phyloP scores from a whole-genome alignment of 2,888 invertebrate species.

The Autographa pulchrina region DNA sequence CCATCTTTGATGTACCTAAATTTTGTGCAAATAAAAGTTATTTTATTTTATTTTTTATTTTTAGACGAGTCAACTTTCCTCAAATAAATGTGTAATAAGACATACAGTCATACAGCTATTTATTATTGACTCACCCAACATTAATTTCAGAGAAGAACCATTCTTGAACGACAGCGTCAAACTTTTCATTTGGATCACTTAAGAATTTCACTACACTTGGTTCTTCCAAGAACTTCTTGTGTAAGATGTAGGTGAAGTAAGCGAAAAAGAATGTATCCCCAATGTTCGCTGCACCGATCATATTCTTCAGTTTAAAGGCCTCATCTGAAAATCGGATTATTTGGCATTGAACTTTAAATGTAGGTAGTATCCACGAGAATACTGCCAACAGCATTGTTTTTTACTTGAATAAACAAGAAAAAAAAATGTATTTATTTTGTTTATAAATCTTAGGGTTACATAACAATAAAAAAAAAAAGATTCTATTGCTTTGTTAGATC shows the following conservation, averaged over 20 bases:
- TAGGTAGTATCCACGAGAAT: too few relatives aligned
- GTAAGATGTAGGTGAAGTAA: slow-evolving; percentile 60
- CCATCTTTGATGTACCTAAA: too few relatives aligned
- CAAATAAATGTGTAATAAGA: not conserved
- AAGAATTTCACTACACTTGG: slow-evolving; percentile 63
- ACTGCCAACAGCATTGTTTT: too few relatives aligned
- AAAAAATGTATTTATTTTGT: too few relatives aligned
- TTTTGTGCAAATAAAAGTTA: too few relatives aligned
- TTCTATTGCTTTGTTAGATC: too few relatives aligned
- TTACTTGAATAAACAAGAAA: too few relatives aligned
- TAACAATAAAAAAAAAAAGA: too few relatives aligned
- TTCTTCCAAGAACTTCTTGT: slow-evolving; percentile 63
- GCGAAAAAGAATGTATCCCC: slow-evolving; percentile 64
- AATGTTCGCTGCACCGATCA: slow-evolving; percentile 66
- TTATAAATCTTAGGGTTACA: too few relatives aligned
- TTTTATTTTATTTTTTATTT: too few relatives aligned
- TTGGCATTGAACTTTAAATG: not conserved
- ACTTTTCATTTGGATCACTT: slow-evolving; percentile 70
- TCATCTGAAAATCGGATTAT: slow-evolving; percentile 65
- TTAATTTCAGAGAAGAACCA: slow-evolving; percentile 73
- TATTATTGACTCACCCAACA: slow-evolving; percentile 55
- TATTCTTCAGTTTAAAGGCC: slow-evolving; percentile 67
- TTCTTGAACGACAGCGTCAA: slow-evolving; percentile 74
- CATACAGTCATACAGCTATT: too few relatives aligned
- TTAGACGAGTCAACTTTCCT: too few relatives aligned